Evolutionary conservation across 1,140 invertebrate genomes (phyloP).

Genomic region (Brachionus koreanus): DNA sequence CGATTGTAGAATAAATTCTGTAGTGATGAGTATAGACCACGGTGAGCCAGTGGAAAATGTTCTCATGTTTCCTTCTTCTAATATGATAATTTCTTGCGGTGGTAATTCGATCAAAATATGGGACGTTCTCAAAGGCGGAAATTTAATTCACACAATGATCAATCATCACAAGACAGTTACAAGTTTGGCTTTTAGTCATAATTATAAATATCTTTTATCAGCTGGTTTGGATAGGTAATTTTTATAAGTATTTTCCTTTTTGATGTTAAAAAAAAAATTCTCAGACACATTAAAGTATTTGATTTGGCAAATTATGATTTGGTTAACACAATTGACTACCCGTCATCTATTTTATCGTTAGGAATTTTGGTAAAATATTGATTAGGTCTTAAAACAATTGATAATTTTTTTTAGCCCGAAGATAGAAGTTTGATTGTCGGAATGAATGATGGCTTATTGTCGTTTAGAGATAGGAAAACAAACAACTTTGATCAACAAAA

Average conservation of each 20-base stretch:
- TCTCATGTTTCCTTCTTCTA: constrained; percentile 79
- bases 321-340: constrained; percentile 81
- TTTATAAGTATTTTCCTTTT: not conserved
- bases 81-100: constrained; percentile 78
- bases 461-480: constrained; percentile 71
- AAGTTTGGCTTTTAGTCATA: constrained; percentile 66
- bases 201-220: constrained; percentile 76
- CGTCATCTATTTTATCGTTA: constrained; percentile 82
- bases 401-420: constrained; percentile 62
- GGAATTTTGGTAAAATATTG: constrained; percentile 67
- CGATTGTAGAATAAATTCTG: constrained; percentile 69
- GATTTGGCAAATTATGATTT: constrained; percentile 76
- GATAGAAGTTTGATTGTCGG: constrained; percentile 81
- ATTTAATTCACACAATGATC: constrained; percentile 73
- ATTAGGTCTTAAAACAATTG: not conserved
- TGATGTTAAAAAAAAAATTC: constrained; percentile 40
- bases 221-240: constrained; percentile 74
- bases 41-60: constrained; percentile 83
- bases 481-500: constrained; percentile 47
- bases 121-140: constrained; percentile 81
- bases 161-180: constrained; percentile 87
- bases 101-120: constrained; percentile 86
- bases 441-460: constrained; percentile 84
- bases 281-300: constrained; percentile 83
- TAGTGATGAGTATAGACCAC: constrained; percentile 75